phyloP scores from a whole-genome alignment of 2,113 vertebrate genomes.

The Vimba vimba region DNA sequence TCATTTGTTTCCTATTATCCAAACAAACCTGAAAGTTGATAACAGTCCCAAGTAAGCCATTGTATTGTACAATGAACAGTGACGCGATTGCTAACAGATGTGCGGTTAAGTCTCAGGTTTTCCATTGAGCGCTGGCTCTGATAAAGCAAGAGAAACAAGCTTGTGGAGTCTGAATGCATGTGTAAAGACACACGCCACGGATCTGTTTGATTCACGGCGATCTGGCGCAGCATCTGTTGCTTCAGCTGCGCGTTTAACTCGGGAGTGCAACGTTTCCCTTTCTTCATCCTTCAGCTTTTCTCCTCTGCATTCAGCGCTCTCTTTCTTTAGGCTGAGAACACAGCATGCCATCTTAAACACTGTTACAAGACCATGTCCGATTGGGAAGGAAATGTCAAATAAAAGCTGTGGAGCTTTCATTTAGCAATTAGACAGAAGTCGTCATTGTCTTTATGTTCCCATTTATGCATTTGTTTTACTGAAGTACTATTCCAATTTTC shows the following conservation, averaged over 20 bases:
- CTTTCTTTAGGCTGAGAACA: background rate
- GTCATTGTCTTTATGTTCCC: background rate
- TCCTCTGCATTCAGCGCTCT: background rate
- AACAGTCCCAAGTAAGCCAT: background rate
- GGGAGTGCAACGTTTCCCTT: background rate
- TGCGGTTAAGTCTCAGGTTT: conserved; percentile 16
- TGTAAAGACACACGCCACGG: background rate
- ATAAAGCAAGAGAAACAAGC: background rate
- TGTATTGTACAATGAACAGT: conserved; percentile 29
- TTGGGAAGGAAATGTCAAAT: background rate
- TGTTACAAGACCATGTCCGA: background rate
- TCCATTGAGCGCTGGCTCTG: background rate
- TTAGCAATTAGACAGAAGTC: background rate
- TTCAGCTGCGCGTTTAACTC: conserved; percentile 60
- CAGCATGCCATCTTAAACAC: background rate
- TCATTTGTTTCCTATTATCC: conserved; percentile 2
- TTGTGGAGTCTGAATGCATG: background rate
- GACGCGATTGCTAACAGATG: conserved; percentile 57
- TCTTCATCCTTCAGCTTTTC: background rate
- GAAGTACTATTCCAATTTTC: background rate
- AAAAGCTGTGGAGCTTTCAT: background rate
- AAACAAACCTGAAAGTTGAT: background rate
- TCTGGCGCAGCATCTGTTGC: conserved; percentile 66
- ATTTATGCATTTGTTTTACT: background rate
- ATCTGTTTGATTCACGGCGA: conserved; percentile 45